Conservation (phyloP, 2,113 vertebrate species). For the Cynopterus brachyotis region DNA sequence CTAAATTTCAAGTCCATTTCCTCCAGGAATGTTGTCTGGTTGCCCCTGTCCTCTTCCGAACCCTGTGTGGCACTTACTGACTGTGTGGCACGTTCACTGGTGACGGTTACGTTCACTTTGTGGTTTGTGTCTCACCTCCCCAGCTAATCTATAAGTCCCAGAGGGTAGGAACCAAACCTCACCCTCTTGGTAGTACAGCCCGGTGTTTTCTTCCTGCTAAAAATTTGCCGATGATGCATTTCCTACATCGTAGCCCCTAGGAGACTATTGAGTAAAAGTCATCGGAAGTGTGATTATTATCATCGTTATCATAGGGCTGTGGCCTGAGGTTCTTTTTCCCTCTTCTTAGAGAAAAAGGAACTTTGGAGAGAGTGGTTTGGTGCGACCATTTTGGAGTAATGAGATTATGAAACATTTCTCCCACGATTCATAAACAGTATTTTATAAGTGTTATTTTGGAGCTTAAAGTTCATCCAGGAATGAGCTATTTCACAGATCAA, state of each 20-base stretch:
- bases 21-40: neutral
- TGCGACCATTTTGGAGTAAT: neutral
- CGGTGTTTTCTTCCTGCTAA: neutral
- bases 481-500: constrained; percentile 55
- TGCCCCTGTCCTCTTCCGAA: neutral
- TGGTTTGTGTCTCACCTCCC: neutral
- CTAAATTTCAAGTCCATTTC: neutral
- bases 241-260: neutral
- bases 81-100: neutral
- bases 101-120: neutral
- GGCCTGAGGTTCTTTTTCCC: neutral
- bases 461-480: constrained; percentile 63
- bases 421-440: constrained; percentile 5
- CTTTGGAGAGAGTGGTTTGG: neutral
- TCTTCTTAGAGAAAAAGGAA: neutral
- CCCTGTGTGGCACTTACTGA: neutral
- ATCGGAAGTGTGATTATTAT: neutral
- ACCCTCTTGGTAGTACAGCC: neutral
- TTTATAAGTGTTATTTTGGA: constrained; percentile 11
- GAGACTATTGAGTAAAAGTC: neutral
- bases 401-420: constrained; percentile 24
- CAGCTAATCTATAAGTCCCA: neutral
- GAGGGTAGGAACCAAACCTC: neutral
- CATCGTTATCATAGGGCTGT: neutral
- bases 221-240: neutral